Base-by-base conservation (phyloP, 2,797 vertebrate genomes). In the Amazona finschi region DNA sequence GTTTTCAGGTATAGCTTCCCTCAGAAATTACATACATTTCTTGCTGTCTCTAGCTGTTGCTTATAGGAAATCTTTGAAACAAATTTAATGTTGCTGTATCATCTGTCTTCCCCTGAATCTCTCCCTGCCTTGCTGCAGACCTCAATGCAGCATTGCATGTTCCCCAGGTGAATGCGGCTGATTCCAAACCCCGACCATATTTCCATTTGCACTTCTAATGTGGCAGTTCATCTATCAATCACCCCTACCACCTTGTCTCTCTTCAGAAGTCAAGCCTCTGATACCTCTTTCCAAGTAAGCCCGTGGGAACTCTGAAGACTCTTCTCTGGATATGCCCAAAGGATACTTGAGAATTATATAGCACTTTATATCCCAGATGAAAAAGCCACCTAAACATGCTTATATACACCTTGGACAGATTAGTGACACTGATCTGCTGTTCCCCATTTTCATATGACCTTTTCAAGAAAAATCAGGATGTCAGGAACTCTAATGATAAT, bases 171-270 rank as follows among this genome's bases (percentile, higher is more conserved):
- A 88, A 47, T 0, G 0, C 28, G 62, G 60, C 58, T 93, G 76
- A 78, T 89, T 88, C 87, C 89, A 95, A 94, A 87, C 49, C 50
- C 89, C 60, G 52, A 50, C 69, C 66, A 24, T 93, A 87, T 78
- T 91, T 87, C 36, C 66, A 88, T 95, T 96, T 94, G 89, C 85
- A 81, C 96, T 92, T 92, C 43, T 73, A 81, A 97, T 50, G 47
- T 87, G 75, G 67, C 80, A 94, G 71, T 85, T 82, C 83, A 60
- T 67, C 77, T 87, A 15, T 89, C 93, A 93, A 11, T 93, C 79
- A 89, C 69, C 36, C 31, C 50, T 69, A 28, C 93, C 82, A 85
- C 76, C n/a, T 49, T 33, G 36, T 25, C 76, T 94, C 55, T 78
- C 76, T 62, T 96, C 83, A 88, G 93, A 94, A 96, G 87, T 55